These are phyloP conservation scores for Probosciger aterrimus DNA, from an alignment of 2,113 vertebrate genomes.

Conservation along the genomic window DNA sequence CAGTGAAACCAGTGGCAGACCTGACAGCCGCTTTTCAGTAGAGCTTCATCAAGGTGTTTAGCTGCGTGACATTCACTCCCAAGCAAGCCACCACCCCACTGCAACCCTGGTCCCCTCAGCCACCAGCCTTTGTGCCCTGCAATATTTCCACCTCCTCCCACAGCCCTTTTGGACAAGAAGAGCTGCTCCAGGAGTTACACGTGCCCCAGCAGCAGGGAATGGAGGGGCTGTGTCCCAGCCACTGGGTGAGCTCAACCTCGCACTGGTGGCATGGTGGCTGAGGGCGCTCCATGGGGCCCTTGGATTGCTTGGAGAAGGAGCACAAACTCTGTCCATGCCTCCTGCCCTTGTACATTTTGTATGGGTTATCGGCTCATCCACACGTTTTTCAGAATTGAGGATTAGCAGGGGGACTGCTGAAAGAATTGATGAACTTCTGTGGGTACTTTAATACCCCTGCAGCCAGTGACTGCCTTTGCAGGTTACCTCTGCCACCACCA, in stretches of 20 bases:
- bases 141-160: background rate
- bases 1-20: background rate
- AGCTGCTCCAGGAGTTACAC: background rate
- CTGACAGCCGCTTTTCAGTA: background rate
- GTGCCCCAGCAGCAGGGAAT: background rate
- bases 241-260: background rate
- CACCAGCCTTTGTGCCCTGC: background rate
- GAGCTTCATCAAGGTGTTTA: background rate
- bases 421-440: background rate
- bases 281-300: background rate
- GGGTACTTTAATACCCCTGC: background rate
- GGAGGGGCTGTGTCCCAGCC: background rate
- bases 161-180: background rate
- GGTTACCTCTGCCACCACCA: background rate
- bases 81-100: background rate
- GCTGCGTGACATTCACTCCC: background rate
- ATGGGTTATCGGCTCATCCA: background rate
- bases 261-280: fast-evolving
- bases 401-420: background rate
- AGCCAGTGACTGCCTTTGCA: background rate
- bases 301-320: background rate
- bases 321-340: background rate
- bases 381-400: background rate
- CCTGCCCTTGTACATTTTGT: background rate
- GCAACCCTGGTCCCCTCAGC: background rate